Evolutionary conservation across 2,113 vertebrate genomes (phyloP), one percentile per base, ranked within the genome.

Genomic region (Podiceps cristatus): DNA sequence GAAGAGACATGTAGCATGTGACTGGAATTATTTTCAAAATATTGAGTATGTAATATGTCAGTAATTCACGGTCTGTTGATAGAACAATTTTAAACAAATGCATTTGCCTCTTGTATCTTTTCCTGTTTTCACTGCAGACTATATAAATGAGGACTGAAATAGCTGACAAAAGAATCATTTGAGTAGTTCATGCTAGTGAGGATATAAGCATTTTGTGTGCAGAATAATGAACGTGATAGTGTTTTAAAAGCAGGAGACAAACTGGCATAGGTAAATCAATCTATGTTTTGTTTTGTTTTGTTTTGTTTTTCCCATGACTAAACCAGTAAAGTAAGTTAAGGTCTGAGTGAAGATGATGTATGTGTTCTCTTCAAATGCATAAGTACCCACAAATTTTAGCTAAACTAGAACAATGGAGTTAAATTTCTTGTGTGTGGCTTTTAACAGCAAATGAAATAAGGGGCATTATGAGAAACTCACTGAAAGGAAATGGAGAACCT

Each of bases 11-110:
- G 60, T 33, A 87, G 13, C 47, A 59, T 53, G 20, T 68, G 55
- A 95, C 19, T 73, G 35, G 53, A 94, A 94, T 95, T 79, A 80
- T 92, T 96, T 96, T 91, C 63, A 80, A 22, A 80, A 20, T 93
- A 86, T 15, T 47, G 67, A 82, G 49, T 53, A 86, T 45, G 52
- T 69, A 97, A 91, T 90, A 87, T 60, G 23, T 74, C 77, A 91
- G 66, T 75, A 97, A 93, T 93, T 95, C 88, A 87, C 0, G 1
- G 40, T 94, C 71, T 83, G 44, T 69, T 94, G 74, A 67, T 75
- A 91, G 69, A 93, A 86, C 4, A 31, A 91, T 86, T 93, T 96
- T 78, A 78, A 85, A 94, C 28, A 87, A 91, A 93, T 83, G 44
- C 87, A 86, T 94, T 91, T 95, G n/a, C 16, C 40, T 78, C 71